Base-by-base conservation (phyloP, 2,113 vertebrate species). In the Montifringilla adamsi region DNA sequence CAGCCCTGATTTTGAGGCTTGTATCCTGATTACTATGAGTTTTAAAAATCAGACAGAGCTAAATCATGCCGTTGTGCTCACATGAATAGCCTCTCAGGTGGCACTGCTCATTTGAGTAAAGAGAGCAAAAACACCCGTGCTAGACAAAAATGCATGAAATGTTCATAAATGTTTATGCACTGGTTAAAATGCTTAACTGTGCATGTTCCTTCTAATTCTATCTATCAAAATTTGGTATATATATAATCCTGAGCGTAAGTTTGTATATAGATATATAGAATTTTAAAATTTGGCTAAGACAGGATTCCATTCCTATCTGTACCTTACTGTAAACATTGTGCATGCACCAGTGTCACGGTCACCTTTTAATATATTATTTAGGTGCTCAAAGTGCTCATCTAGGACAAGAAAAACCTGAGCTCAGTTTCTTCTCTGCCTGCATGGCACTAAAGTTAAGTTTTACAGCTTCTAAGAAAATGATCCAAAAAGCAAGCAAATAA, bases 1-100 rank as follows among this genome's bases (percentile, higher is more conserved):
- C 64, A 84, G 31, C 31, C 81, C 55, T 80, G 70, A 90, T 94
- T 97, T 86, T 90, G 81, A 84, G 82, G 67, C 59, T 94, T 7
- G 4, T 89, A 66, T 81, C 39, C 52, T 80, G 62, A 92, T 94
- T 95, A 53, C 63, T 66, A 31, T 0, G 37, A 86, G 62, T 77
- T 92, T 78, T 56, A 84, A 84, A 56, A 94, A 86, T 82, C 56
- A 84, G 68, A 22, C 2, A 3, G 60, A 79, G 46, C 56, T 94
- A 86, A 95, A 88, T 90, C 64, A 41, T 63, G 50, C 44, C 80
- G 49, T 35, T 84, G 44, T 83, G 50, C 66, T 94, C 73, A 59
- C 30, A 52, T n/a, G 35, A 78, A 26, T 28, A 80, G 24, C 14
- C 13, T 75, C 49, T 94, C 79, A 67, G 22, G 62, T 92, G 46